These are phyloP conservation scores for Uloborus diversus DNA, from an alignment of 1,140 invertebrate genomes.

Conservation along the genomic window DNA sequence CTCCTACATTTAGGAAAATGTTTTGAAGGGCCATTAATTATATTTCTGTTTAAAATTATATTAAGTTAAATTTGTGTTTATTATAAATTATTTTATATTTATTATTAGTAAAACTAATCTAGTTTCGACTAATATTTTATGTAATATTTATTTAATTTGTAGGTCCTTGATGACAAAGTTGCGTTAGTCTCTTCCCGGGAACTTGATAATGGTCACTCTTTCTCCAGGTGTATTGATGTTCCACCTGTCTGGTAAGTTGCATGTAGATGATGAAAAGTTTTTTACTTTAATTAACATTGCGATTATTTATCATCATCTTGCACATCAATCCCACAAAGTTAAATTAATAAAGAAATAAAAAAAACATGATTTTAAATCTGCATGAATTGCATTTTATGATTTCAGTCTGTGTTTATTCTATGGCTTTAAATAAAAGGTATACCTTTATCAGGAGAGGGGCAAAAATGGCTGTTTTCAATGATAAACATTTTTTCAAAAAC, in stretches of 20 bases:
- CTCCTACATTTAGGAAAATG: too few relatives aligned
- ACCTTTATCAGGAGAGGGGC: too few relatives aligned
- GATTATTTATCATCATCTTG: not conserved
- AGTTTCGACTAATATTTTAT: not conserved
- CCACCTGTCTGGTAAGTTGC: constrained; percentile 33
- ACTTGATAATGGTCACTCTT: constrained; percentile 15
- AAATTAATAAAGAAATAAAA: too few relatives aligned
- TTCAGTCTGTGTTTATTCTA: not conserved
- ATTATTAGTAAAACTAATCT: constrained; percentile 2
- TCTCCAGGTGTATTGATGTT: constrained; percentile 36
- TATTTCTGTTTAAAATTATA: not conserved
- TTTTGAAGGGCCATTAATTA: not conserved
- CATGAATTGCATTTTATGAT: not conserved
- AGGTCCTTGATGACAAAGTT: constrained; percentile 48
- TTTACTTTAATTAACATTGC: not conserved
- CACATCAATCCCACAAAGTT: not conserved
- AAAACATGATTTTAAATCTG: not conserved
- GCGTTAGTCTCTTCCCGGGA: constrained; percentile 47
- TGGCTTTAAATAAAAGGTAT: not conserved
- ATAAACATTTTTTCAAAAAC: too few relatives aligned
- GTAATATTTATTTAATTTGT: not conserved
- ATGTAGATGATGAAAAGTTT: not conserved
- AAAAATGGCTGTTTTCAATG: too few relatives aligned
- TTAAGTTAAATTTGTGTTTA: not conserved
- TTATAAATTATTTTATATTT: not conserved